Conservation (phyloP, 2,888 invertebrate genomes). For the Eupithecia subumbrata region DNA sequence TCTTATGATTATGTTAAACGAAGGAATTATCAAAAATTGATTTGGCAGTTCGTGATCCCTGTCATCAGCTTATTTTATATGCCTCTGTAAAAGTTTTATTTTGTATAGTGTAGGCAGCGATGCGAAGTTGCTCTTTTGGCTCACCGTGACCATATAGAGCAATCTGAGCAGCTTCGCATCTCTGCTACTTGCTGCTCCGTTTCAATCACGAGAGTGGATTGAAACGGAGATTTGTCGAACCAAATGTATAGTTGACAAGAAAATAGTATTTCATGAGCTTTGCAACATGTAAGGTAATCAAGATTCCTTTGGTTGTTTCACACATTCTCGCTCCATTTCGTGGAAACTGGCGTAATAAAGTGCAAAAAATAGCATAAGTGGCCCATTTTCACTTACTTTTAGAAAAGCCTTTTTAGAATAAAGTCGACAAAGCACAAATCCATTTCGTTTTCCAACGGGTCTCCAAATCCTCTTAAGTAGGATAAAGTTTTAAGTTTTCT, state of each 20-base stretch:
- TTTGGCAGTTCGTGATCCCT: too few species aligned
- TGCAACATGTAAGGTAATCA: neutral
- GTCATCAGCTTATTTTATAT: too few species aligned
- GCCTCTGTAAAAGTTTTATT: too few species aligned
- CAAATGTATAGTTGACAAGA: neutral
- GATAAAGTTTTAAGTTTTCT: conserved; percentile 5
- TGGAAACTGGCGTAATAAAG: neutral
- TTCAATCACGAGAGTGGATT: too few species aligned
- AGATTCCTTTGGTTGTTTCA: neutral
- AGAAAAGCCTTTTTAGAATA: conserved; percentile 8
- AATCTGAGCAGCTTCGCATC: too few species aligned
- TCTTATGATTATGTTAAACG: too few species aligned
- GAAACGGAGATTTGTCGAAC: neutral
- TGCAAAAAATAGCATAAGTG: neutral
- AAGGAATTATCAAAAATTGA: too few species aligned
- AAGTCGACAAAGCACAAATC: conserved; percentile 4
- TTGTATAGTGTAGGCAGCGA: too few species aligned
- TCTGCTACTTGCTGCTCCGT: too few species aligned
- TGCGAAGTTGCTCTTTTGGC: too few species aligned
- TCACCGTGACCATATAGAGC: too few species aligned
- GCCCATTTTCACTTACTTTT: conserved; percentile 7
- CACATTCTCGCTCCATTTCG: neutral
- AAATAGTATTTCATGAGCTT: neutral
- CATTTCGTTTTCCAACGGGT: conserved; percentile 1
- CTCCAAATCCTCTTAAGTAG: neutral